Conservation (phyloP, 2,888 invertebrate genomes). For the Erebia ligea region DNA sequence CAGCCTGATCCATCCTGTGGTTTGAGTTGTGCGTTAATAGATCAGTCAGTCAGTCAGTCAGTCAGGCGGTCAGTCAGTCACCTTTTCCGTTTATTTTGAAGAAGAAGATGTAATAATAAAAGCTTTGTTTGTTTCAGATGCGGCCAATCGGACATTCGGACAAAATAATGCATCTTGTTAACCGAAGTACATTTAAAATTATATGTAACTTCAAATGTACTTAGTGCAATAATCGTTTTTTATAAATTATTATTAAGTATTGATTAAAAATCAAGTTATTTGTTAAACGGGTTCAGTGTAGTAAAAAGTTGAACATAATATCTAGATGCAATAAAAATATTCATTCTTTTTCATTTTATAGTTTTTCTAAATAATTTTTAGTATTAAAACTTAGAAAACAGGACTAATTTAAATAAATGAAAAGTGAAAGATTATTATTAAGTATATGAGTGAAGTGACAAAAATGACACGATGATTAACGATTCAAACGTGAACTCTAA, state of each 20-base stretch:
- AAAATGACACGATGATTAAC: slow-evolving; percentile 11
- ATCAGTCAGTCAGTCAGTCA: no score
- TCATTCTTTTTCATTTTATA: neutral
- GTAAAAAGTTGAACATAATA: slow-evolving; percentile 8
- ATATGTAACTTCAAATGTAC: slow-evolving; percentile 48
- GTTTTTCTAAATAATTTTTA: neutral
- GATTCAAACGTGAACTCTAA: neutral
- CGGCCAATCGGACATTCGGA: slow-evolving; percentile 40
- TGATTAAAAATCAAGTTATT: slow-evolving; percentile 24
- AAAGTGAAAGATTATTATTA: slow-evolving; percentile 15
- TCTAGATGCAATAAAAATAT: slow-evolving; percentile 6
- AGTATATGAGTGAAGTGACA: slow-evolving; percentile 22
- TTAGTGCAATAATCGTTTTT: slow-evolving; percentile 60
- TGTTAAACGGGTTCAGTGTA: slow-evolving; percentile 22
- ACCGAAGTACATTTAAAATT: slow-evolving; percentile 47
- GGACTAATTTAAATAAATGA: neutral
- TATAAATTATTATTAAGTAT: slow-evolving; percentile 23
- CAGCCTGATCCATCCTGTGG: no score
- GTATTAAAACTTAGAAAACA: neutral
- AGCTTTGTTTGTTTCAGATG: slow-evolving; percentile 59
- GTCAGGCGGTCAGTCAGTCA: no score
- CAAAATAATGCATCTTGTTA: slow-evolving; percentile 34
- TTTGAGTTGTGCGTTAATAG: no score
- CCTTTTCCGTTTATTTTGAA: no score
- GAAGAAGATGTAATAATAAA: slow-evolving; percentile 6